A percentile compares a stretch with the other conserved stretches of the same genome.
These are phyloP conservation scores for Euplagia quadripunctaria DNA, from an alignment of 2,888 invertebrate species.

Conservation along the genomic window DNA sequence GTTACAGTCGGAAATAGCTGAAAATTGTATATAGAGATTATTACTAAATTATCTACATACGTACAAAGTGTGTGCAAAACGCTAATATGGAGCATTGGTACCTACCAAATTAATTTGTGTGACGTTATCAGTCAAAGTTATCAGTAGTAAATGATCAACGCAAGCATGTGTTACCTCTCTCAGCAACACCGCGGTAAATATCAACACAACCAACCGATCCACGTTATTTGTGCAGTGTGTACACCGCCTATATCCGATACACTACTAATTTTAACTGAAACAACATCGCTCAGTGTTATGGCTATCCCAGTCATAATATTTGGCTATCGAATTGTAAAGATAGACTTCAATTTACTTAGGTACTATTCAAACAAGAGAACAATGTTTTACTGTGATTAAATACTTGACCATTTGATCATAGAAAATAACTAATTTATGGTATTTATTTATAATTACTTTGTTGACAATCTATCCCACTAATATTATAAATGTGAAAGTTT, in stretches of 20 bases:
- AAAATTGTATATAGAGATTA: no score
- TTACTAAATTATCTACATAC: no score
- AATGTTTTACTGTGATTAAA: background rate
- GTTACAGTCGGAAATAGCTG: no score
- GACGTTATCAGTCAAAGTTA: constrained; percentile 32
- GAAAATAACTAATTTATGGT: background rate
- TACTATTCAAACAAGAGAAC: background rate
- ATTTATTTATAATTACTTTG: background rate
- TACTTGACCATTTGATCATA: background rate
- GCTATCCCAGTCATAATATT: constrained; percentile 25
- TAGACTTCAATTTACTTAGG: constrained; percentile 12
- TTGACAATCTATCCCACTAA: no score
- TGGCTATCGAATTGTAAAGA: constrained; percentile 19
- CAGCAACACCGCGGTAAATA: constrained; percentile 49
- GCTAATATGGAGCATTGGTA: background rate
- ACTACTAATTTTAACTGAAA: constrained; percentile 51
- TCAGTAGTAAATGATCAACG: constrained; percentile 30
- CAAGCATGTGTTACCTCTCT: constrained; percentile 46
- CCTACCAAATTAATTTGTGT: constrained; percentile 10
- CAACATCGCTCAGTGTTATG: constrained; percentile 37
- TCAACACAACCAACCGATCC: constrained; percentile 38
- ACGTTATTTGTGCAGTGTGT: constrained; percentile 42
- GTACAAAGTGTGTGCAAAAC: background rate
- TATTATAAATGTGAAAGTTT: no score
- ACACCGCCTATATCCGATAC: constrained; percentile 22